Base-by-base conservation (phyloP, 2,888 invertebrate species). In the Epiblema foenella region DNA sequence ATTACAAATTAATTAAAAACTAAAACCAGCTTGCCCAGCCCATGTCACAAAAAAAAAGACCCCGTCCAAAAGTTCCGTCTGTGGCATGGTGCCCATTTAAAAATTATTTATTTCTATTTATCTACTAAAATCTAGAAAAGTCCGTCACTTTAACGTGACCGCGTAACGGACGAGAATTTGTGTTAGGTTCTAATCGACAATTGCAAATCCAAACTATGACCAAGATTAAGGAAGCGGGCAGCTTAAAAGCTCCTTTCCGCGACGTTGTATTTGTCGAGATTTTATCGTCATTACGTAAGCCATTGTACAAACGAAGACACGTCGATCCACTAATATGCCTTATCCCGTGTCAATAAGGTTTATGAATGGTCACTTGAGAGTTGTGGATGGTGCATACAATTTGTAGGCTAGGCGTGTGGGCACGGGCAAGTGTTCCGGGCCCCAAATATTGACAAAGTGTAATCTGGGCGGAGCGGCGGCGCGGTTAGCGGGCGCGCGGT, bases 401-500 rank as follows among this genome's bases (percentile, higher is more conserved):
- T 62, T 67, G 68, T 73, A 64, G 67, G 64, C 63, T 66, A 60
- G 57, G 72, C 64, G 67, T 58, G 63, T 59, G 77, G 76, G 75
- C 79, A 77, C 75, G 77, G 46, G 46, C 46, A 46, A 46, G 46
- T 75, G 75, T 77, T 72, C 67, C 68, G 73, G 75, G 80, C 81
- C 81, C 81, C 85, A 89, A 91, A 92, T 92, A 92, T 93, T 93
- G 91, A 93, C 89, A 85, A 83, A 88, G 87, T 81, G 90, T 92
- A 92, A 92, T 93, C 92, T 89, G 80, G 85, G 79, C 84, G 84
- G 83, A 81, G 75, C 81, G 84, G 79, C 77, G 81, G 84, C 78
- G 76, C 83, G 81, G 83, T 93, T 92, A 93, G 92, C 93, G 87
- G 77, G 76, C 75, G 75, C 69, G 73, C 83, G 91, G 91, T 93